These are phyloP conservation scores for Podarcis cretensis DNA, from an alignment of 2,113 vertebrate species.

Conservation along the genomic window DNA sequence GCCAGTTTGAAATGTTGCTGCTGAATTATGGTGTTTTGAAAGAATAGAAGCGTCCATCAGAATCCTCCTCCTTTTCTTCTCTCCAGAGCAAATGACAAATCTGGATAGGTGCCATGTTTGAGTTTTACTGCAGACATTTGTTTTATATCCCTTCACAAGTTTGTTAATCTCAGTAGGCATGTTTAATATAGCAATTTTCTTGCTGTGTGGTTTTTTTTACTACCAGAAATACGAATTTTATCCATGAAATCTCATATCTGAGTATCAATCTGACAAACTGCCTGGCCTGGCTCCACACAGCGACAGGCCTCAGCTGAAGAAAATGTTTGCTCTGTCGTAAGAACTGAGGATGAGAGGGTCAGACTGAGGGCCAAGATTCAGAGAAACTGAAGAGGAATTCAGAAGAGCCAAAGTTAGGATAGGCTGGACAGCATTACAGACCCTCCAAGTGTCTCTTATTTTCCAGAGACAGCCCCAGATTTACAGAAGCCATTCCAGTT, in stretches of 20 bases:
- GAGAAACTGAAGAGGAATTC: neutral
- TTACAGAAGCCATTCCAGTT: too few relatives aligned
- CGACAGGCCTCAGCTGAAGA: neutral
- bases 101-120: neutral
- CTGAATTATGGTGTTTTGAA: neutral
- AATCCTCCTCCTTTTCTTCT: neutral
- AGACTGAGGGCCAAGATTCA: too few relatives aligned
- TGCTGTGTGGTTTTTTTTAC: neutral
- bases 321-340: neutral
- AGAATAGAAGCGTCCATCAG: too few relatives aligned
- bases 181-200: neutral
- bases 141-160: constrained; percentile 13
- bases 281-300: neutral
- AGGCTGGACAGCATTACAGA: too few relatives aligned
- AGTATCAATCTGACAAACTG: neutral
- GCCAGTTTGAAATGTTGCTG: neutral
- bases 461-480: too few relatives aligned
- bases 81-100: too few relatives aligned
- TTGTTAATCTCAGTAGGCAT: neutral
- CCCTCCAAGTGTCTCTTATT: too few relatives aligned
- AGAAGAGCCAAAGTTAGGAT: neutral
- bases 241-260: neutral
- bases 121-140: constrained; percentile 16
- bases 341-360: neutral
- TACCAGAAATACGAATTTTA: neutral